phyloP scores from a whole-genome alignment of 2,888 invertebrate genomes.

The Hirtodrosophila alboralis region DNA sequence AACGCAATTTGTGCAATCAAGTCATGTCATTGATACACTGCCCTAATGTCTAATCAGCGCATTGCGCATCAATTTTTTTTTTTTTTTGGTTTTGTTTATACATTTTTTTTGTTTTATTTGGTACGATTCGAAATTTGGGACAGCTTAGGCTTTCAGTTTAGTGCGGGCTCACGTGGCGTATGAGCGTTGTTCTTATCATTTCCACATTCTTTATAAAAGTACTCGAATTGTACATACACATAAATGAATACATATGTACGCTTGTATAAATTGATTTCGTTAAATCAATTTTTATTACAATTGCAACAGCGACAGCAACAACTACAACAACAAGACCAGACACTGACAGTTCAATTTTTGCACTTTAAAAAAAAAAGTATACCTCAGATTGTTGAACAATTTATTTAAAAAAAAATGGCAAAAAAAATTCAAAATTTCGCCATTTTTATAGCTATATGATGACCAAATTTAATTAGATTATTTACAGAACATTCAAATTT shows the following conservation, averaged over 20 bases:
- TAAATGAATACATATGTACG: slow-evolving; percentile 3
- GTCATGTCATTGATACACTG: slow-evolving; percentile 10
- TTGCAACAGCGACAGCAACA: slow-evolving; percentile 51
- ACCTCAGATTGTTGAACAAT: too few species aligned
- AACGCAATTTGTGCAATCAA: slow-evolving; percentile 8
- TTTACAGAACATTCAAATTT: too few species aligned
- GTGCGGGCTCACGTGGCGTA: slow-evolving; percentile 44
- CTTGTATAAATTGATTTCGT: slow-evolving; percentile 30
- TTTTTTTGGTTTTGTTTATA: too few species aligned
- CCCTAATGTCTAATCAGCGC: slow-evolving; percentile 51
- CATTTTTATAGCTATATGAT: too few species aligned
- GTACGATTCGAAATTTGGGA: slow-evolving; percentile 30
- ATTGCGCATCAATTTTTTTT: slow-evolving; percentile 41
- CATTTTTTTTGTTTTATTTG: too few species aligned
- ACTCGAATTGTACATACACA: slow-evolving; percentile 17
- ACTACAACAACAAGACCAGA: not conserved
- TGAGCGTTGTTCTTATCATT: slow-evolving; percentile 55
- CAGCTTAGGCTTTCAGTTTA: slow-evolving; percentile 30
- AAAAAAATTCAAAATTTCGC: too few species aligned
- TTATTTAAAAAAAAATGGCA: too few species aligned
- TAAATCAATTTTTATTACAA: slow-evolving; percentile 34
- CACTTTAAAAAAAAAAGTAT: too few species aligned
- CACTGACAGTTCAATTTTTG: slow-evolving; percentile 20
- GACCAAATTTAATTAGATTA: too few species aligned
- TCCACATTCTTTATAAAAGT: slow-evolving; percentile 32